phyloP scores from a whole-genome alignment of 2,113 vertebrate genomes.

The Nesogale talazaci region DNA sequence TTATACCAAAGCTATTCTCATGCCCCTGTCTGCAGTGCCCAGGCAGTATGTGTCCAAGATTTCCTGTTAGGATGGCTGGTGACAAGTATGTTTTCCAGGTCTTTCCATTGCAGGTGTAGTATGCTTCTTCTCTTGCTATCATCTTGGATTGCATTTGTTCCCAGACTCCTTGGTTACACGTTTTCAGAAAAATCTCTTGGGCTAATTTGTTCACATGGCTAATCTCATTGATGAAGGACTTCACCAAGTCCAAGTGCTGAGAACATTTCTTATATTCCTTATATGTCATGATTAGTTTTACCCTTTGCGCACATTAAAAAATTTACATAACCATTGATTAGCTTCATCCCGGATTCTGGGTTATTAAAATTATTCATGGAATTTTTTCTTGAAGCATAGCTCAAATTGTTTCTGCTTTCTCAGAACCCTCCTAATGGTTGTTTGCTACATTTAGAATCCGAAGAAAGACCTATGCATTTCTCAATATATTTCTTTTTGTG shows the following conservation, averaged over 20 bases:
- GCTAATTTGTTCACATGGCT: not conserved
- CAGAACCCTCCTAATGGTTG: not conserved
- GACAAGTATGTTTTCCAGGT: not conserved
- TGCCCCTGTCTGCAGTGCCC: not conserved
- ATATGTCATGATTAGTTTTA: not conserved
- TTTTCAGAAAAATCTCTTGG: not conserved
- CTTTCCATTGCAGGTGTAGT: not conserved
- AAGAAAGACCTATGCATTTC: slow-evolving; percentile 6
- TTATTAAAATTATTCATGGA: not conserved
- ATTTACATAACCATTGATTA: not conserved
- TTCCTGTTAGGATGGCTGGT: not conserved
- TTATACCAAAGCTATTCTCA: not conserved
- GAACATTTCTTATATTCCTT: not conserved
- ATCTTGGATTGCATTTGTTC: not conserved
- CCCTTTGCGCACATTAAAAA: not conserved
- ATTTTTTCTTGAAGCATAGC: not conserved
- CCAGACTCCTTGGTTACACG: not conserved
- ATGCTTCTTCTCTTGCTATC: not conserved
- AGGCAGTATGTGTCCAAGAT: not conserved
- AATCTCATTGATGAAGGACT: not conserved
- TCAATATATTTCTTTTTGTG: not conserved
- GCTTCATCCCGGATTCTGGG: not conserved
- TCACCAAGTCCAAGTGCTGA: not conserved
- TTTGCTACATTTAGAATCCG: not conserved
- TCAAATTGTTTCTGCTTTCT: slow-evolving; percentile 22